Evolutionary conservation across 2,888 invertebrate genomes (phyloP).

Genomic region (Amblyteles armatorius): DNA sequence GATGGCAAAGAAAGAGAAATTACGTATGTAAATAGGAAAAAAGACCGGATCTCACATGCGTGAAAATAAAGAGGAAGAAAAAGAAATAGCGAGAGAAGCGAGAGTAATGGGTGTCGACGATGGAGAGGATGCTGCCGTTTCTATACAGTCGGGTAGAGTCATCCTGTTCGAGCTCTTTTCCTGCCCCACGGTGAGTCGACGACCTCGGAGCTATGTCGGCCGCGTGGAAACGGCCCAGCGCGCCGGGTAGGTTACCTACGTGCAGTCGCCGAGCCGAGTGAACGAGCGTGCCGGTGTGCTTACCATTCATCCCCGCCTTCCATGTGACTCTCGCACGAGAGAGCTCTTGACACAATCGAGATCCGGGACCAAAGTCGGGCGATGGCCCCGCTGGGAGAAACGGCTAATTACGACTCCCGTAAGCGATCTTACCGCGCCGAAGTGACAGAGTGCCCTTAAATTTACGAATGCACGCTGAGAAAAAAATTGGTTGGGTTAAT

Average conservation of each 20-base stretch:
- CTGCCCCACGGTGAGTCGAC: constrained; percentile 60
- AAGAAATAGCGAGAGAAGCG: neutral
- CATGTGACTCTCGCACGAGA: constrained; percentile 22
- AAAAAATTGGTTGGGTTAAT: too few relatives aligned
- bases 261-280: constrained; percentile 40
- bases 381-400: constrained; percentile 55
- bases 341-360: constrained; percentile 36
- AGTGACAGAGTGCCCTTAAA: neutral
- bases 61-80: neutral
- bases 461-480: neutral
- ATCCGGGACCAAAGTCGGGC: constrained; percentile 43
- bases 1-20: neutral
- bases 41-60: neutral
- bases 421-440: neutral
- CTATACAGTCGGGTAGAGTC: constrained; percentile 9
- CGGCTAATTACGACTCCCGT: constrained; percentile 33
- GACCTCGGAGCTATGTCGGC: constrained; percentile 64
- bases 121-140: constrained; percentile 17
- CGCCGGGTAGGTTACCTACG: constrained; percentile 58
- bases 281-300: constrained; percentile 36
- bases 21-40: neutral
- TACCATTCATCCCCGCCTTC: constrained; percentile 29
- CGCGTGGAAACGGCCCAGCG: constrained; percentile 58
- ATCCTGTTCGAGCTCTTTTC: constrained; percentile 13
- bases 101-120: constrained; percentile 11